phyloP scores from a whole-genome alignment of 2,797 vertebrate species.

The Dicrostonyx torquatus region DNA sequence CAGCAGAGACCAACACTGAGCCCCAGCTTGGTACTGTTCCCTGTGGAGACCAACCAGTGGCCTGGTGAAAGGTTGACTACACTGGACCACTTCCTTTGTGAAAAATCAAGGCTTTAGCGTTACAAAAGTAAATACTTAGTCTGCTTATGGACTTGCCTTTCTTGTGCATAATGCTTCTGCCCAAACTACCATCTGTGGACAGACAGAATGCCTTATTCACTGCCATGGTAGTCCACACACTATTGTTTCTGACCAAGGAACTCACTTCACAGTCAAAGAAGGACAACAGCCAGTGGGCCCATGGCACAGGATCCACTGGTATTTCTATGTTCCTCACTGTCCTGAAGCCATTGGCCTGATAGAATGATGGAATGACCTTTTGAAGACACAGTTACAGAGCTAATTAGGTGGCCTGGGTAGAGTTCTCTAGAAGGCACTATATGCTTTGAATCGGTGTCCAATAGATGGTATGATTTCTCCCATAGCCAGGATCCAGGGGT shows the following conservation, averaged over 20 bases:
- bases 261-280: neutral
- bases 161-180: neutral
- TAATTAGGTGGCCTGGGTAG: neutral
- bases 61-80: neutral
- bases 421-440: neutral
- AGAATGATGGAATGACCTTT: neutral
- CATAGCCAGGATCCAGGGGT: neutral
- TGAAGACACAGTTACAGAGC: neutral
- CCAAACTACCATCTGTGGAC: neutral
- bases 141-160: neutral
- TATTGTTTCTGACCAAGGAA: neutral
- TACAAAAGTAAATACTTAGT: neutral
- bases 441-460: neutral
- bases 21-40: neutral
- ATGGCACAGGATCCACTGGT: neutral
- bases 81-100: neutral
- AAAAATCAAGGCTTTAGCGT: neutral
- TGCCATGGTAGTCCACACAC: neutral
- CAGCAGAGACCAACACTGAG: neutral
- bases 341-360: neutral
- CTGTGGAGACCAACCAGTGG: neutral
- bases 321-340: neutral
- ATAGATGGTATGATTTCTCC: neutral
- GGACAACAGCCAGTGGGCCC: neutral
- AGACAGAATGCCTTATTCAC: neutral